phyloP scores from a whole-genome alignment of 2,888 invertebrate species.

The Polyploca ridens region DNA sequence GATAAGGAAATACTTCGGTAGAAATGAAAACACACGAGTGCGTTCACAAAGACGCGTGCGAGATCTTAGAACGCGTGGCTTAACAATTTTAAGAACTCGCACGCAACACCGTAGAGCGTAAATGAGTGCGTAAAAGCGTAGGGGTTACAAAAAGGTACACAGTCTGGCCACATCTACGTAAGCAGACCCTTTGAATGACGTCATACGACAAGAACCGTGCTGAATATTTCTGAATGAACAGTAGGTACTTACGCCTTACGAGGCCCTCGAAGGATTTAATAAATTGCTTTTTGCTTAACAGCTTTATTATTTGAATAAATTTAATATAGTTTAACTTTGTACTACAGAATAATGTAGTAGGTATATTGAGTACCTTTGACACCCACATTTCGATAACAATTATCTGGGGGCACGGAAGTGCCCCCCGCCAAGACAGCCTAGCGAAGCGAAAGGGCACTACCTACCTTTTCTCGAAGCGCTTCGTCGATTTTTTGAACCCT shows the following conservation, averaged over 20 bases:
- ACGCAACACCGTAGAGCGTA: neutral
- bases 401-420: no score
- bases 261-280: neutral
- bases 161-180: conserved; percentile 2
- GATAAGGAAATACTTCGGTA: no score
- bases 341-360: neutral
- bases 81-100: neutral
- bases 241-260: neutral
- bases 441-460: no score
- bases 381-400: conserved; percentile 2
- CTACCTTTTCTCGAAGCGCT: no score
- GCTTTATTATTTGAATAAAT: neutral
- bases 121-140: conserved; percentile 4
- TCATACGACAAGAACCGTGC: neutral
- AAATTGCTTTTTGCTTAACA: neutral
- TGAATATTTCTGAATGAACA: neutral
- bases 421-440: no score
- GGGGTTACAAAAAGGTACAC: neutral
- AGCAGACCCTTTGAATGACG: conserved; percentile 12
- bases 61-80: no score
- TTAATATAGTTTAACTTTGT: neutral
- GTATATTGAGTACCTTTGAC: neutral
- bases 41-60: no score
- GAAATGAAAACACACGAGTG: no score
- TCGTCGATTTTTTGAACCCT: no score